Base-by-base conservation (phyloP, 2,113 vertebrate genomes). In the Caracal caracal region DNA sequence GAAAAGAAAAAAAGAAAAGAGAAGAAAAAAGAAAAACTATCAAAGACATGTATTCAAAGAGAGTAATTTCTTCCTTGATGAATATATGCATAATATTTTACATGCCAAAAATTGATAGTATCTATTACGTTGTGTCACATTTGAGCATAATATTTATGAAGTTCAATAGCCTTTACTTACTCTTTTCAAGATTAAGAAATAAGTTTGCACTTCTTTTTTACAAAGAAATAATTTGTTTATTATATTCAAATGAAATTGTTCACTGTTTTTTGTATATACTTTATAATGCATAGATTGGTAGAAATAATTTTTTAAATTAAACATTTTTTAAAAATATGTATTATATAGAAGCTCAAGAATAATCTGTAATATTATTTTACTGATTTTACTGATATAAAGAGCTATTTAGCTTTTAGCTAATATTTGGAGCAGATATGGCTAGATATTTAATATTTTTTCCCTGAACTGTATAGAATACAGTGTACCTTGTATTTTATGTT, bases 401-500 rank as follows among this genome's bases (percentile, higher is more conserved):
- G 26, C 19, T 83, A 86, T 96, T 96, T 96, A 97, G 71, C 40
- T 94, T 97, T 96, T 66, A 97, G 66, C 65, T 96, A 90, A 95
- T 98, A 96, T 97, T 97, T 86, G 90, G 61, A 96, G 90, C 92
- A 96, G 61, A 88, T 96, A 97, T 80, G 79, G 87, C 47, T 66
- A 85, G 81, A 78, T 79, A 78, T 90, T 97, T 94, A 35, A 97
- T 70, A 19, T 13, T 59, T 40, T 96, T 98, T 97, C 79, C 65
- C 28, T 96, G 80, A 97, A 98, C 94, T 97, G 8, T 90, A 93
- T 47, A 92, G 80, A 85, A 94, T 96, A 97, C 90, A 97, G 88
- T 97, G 94, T 98, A 82, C 79, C 90, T 98, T 98, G 92, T 98
- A 97, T 98, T 98, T 95, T 98, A 97, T 96, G 81, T 98, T 98